Evolutionary conservation across 1,140 invertebrate species (phyloP).

Genomic region (Metopolophium dirhodum): DNA sequence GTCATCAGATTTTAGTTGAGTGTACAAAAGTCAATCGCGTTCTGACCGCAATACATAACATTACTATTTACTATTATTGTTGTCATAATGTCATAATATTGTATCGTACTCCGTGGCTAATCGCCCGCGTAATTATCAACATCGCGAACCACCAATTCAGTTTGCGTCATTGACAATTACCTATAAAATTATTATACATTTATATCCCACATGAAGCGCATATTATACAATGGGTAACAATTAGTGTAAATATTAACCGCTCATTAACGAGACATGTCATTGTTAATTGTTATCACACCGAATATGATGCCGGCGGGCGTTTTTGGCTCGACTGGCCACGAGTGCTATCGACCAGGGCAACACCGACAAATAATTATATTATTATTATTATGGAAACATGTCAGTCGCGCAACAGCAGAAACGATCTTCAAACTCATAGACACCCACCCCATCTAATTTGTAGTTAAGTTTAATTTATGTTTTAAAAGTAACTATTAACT

Average conservation of each 20-base stretch:
- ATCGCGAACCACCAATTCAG: background rate
- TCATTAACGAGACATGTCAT: background rate
- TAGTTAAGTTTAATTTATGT: no score
- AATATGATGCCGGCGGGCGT: background rate
- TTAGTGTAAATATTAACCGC: background rate
- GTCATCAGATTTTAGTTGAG: no score
- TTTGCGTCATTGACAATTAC: background rate
- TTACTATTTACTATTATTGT: constrained; percentile 8
- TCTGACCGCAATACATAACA: background rate
- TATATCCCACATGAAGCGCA: background rate
- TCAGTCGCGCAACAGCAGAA: no score
- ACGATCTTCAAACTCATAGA: no score
- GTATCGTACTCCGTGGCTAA: background rate
- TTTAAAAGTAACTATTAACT: background rate
- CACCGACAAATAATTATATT: background rate
- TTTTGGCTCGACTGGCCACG: background rate
- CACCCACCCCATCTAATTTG: no score
- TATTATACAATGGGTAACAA: background rate
- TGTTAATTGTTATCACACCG: background rate
- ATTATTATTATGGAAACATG: background rate
- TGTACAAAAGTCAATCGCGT: background rate
- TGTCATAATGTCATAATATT: background rate
- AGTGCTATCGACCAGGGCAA: no score
- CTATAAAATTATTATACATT: background rate
- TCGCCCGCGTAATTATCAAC: background rate